phyloP scores from a whole-genome alignment of 2,888 invertebrate species.

The Caenorhabditis afra region DNA sequence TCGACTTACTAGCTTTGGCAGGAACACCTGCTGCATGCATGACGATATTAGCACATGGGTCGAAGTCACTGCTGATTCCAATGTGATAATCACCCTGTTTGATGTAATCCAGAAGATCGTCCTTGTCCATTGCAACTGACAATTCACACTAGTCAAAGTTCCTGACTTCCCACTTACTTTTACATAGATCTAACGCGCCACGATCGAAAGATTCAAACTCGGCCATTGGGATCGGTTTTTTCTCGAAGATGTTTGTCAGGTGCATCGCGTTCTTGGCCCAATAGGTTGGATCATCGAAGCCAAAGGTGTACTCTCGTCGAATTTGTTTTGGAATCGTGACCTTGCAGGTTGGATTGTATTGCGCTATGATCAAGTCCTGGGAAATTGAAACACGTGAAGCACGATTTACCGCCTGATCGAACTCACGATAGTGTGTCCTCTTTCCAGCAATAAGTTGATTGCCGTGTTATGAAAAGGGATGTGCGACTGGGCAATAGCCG shows the following conservation, averaged over 20 bases:
- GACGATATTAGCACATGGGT: constrained; percentile 54
- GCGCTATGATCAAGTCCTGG: constrained; percentile 49
- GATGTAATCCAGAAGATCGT: constrained; percentile 41
- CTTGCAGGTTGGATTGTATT: constrained; percentile 30
- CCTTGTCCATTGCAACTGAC: constrained; percentile 36
- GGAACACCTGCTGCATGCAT: constrained; percentile 53
- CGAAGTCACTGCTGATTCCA: constrained; percentile 54
- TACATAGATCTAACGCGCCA: constrained; percentile 36
- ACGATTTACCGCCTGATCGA: not conserved
- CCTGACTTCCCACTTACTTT: constrained; percentile 34
- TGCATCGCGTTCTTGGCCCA: constrained; percentile 33
- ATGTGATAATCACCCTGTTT: constrained; percentile 48
- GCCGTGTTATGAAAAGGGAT: constrained; percentile 50
- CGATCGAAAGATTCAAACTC: constrained; percentile 42
- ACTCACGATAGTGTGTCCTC: constrained; percentile 50
- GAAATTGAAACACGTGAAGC: no score
- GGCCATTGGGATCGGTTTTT: constrained; percentile 16
- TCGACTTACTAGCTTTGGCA: constrained; percentile 42
- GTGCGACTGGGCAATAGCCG: constrained; percentile 54
- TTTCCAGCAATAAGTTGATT: constrained; percentile 22
- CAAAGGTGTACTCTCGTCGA: constrained; percentile 39
- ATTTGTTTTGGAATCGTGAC: constrained; percentile 25
- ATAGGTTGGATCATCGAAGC: constrained; percentile 32
- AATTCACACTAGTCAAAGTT: no score
- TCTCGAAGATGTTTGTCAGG: constrained; percentile 38